Conservation (phyloP, 2,113 vertebrate species). For the Urocolius indicus region DNA sequence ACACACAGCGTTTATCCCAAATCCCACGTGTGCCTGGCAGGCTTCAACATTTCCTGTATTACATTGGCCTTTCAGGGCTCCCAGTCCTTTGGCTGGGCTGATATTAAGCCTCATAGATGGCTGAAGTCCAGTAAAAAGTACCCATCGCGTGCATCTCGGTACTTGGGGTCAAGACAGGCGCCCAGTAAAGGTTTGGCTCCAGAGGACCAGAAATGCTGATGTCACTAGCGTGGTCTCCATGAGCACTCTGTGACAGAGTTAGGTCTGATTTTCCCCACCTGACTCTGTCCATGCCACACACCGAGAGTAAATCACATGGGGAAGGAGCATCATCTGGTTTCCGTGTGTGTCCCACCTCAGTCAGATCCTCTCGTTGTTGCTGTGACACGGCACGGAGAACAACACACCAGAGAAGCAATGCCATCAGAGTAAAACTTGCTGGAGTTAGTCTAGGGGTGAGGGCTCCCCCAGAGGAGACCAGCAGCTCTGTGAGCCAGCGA, state of each 20-base stretch:
- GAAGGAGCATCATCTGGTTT: neutral
- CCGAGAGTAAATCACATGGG: neutral
- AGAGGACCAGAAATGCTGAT: neutral
- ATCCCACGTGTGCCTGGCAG: neutral
- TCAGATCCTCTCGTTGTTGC: accelerated
- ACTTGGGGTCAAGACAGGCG: neutral
- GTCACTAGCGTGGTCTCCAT: accelerated
- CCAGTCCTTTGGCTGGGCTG: neutral
- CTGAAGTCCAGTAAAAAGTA: neutral
- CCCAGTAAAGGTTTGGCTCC: neutral
- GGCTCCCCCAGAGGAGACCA: no score
- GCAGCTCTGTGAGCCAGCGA: no score
- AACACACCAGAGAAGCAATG: neutral
- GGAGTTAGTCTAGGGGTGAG: accelerated
- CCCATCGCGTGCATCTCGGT: neutral
- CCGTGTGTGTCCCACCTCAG: neutral
- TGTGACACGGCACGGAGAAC: neutral
- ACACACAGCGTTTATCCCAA: neutral
- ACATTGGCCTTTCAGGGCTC: neutral
- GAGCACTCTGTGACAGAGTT: neutral
- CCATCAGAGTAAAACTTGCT: neutral
- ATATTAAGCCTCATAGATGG: neutral
- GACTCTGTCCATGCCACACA: neutral
- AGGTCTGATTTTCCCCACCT: neutral
- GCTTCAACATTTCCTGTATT: slow-evolving; percentile 5